Base-by-base conservation (phyloP, 37 sponge, comb jelly and placozoan species). In the Haliclona indistincta region DNA sequence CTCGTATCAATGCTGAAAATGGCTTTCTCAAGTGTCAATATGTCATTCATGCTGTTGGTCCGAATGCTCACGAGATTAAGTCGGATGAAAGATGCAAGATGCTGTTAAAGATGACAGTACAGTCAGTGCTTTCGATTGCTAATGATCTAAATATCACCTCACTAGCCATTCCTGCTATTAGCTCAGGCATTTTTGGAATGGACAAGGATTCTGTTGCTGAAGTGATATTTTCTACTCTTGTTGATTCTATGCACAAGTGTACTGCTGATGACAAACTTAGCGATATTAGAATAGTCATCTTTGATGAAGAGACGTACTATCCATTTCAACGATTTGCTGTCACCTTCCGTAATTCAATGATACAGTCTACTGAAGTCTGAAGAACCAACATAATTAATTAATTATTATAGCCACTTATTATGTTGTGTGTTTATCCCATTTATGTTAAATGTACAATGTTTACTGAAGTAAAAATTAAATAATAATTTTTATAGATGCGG, bases 31-130 rank as follows among this genome's bases (percentile, higher is more conserved):
- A 61, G 26, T 61, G 63, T 28, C 10, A 13, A 13, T n/a, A n/a
- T 61, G 63, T 61, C 26, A 61, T 61, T 13, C 63, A 61, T 28
- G 32, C 63, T 29, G 63, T 61, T 29, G 63, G 63, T 20, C 63
- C 63, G 51, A 47, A 47, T 47, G 51, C 51, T 47, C 10, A 47
- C 15, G 51, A 47, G 51, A 47, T 47, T 47, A 10, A 15, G 15
- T 47, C 51, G 10, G 51, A 47, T 47, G 15, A 47, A 47, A 47
- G 13, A 47, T 47, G 51, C 15, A 15, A 47, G 15, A 15, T 17
- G 15, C 51, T 47, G 15, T 15, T 47, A 15, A 10, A 15, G 10
- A 47, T 17, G 51, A 47, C 51, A 17, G 15, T 47, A 17, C 13
- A 10, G 10, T 17, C 10, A 17, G 51, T 47, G 10, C 51, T 47